Conservation (phyloP, 2,797 vertebrate species). For the Acrossocheilus wenchowensis region DNA sequence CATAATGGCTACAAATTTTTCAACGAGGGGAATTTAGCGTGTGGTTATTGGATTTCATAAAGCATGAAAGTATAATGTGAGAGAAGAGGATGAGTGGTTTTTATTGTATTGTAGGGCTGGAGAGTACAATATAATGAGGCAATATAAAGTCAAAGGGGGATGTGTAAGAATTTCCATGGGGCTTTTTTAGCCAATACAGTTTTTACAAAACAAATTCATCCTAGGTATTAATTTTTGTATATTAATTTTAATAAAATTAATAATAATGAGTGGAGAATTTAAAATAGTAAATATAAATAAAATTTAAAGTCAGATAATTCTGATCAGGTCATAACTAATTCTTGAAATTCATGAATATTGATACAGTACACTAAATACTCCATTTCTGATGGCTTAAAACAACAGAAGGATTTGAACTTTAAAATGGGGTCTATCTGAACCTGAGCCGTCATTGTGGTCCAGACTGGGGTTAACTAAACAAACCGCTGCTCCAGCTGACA, state of each 20-base stretch:
- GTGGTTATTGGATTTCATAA: slow-evolving; percentile 82
- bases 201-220: not conserved
- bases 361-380: not conserved
- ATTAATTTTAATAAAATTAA: not conserved
- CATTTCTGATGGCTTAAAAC: not conserved
- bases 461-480: slow-evolving; percentile 59
- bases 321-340: not conserved
- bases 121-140: slow-evolving; percentile 47
- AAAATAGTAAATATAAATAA: not conserved
- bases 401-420: not conserved
- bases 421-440: slow-evolving; percentile 8
- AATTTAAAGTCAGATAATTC: not conserved
- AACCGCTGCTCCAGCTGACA: slow-evolving; percentile 69
- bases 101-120: slow-evolving; percentile 50
- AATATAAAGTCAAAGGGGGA: slow-evolving; percentile 11
- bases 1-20: slow-evolving; percentile 76
- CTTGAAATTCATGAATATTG: not conserved
- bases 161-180: slow-evolving; percentile 28
- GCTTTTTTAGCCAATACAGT: not conserved
- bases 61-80: slow-evolving; percentile 70
- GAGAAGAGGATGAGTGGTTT: slow-evolving; percentile 50
- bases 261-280: not conserved
- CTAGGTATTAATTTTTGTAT: not conserved
- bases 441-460: slow-evolving; percentile 39
- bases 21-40: slow-evolving; percentile 75